A percentile compares a stretch with the other conserved stretches of the same genome.
phyloP scores from a whole-genome alignment of 2,888 invertebrate species.

The Sarcophaga rosellei region DNA sequence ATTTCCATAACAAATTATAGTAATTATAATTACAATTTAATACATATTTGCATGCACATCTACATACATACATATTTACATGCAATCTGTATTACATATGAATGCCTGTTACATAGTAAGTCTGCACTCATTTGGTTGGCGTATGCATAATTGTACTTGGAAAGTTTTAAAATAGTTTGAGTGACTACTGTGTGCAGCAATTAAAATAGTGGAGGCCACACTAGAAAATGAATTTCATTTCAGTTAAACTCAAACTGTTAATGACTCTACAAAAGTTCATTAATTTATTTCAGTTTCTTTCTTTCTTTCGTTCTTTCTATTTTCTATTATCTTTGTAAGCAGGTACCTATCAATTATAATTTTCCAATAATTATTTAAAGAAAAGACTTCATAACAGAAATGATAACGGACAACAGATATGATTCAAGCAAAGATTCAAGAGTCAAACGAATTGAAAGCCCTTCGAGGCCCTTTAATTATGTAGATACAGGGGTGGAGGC shows the following conservation, averaged over 20 bases:
- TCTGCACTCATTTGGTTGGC: neutral
- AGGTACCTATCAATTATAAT: too few species aligned
- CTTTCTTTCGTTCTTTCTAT: too few species aligned
- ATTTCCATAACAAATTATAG: conserved; percentile 48
- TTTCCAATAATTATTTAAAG: too few species aligned
- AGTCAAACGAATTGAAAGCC: too few species aligned
- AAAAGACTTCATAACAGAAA: too few species aligned
- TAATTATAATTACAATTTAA: neutral
- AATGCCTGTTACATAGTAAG: neutral
- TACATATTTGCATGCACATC: conserved; percentile 16
- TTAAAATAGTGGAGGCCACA: neutral
- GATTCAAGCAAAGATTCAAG: too few species aligned
- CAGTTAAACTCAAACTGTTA: conserved; percentile 11
- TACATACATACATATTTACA: conserved; percentile 7
- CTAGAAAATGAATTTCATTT: conserved; percentile 1
- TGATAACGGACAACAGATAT: too few species aligned
- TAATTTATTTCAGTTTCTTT: neutral
- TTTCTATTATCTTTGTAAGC: too few species aligned
- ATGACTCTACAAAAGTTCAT: conserved; percentile 1
- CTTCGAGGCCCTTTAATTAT: too few species aligned
- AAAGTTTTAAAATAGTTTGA: neutral
- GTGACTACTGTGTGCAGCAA: neutral
- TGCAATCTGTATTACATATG: neutral
- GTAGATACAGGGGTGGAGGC: too few species aligned
- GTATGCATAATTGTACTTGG: neutral